Conservation (phyloP, 2,113 vertebrate genomes). For the Gila orcuttii region DNA sequence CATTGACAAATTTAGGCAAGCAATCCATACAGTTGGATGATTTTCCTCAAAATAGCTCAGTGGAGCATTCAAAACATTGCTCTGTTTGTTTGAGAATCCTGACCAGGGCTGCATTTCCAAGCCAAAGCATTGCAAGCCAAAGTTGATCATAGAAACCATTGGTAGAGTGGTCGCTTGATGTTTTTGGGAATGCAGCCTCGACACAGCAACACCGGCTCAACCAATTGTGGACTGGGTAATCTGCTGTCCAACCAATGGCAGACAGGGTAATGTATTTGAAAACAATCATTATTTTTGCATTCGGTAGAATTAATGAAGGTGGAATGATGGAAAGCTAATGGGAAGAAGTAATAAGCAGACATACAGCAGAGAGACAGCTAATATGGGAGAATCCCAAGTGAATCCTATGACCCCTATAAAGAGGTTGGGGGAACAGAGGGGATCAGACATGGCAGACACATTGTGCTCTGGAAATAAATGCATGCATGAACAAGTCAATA, state of each 20-base stretch:
- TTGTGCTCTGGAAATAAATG: conserved; percentile 73
- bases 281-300: background rate
- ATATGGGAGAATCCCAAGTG: conserved; percentile 35
- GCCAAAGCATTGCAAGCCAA: background rate
- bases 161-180: background rate
- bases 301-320: background rate
- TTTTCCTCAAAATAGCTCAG: too few species aligned
- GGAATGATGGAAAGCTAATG: conserved; percentile 11
- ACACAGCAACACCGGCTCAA: background rate
- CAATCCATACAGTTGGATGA: too few species aligned
- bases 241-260: too few species aligned
- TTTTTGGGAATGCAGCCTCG: background rate
- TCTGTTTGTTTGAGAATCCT: background rate
- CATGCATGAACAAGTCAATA: conserved; percentile 78
- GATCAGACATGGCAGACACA: conserved; percentile 67
- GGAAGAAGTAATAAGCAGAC: conserved; percentile 21
- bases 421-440: background rate
- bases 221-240: too few species aligned
- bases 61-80: too few species aligned
- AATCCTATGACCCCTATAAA: conserved; percentile 20
- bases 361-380: conserved; percentile 29
- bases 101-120: background rate
- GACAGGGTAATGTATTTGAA: too few species aligned
- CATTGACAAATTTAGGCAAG: too few species aligned
- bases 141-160: background rate